Percentiles rank a stretch among this genome's conserved stretches.
These are phyloP conservation scores for Falco naumanni DNA, from an alignment of 2,797 vertebrate genomes.

Conservation along the genomic window DNA sequence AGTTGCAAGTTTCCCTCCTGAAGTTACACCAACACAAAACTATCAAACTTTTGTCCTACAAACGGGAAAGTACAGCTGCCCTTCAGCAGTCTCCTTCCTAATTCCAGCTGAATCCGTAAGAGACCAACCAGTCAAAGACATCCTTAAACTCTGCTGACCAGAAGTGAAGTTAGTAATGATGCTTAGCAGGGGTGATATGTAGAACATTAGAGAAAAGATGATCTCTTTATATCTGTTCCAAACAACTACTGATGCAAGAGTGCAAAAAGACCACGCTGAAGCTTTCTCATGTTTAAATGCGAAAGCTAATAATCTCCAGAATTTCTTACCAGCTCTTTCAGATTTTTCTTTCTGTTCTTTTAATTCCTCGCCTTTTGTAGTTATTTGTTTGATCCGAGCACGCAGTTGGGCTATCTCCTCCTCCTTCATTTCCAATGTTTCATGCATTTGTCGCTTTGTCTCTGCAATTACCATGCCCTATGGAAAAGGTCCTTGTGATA, in stretches of 20 bases:
- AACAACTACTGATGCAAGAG: background rate
- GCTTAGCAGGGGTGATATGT: background rate
- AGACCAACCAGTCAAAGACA: background rate
- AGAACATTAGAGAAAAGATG: background rate
- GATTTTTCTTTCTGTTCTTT: constrained; percentile 95
- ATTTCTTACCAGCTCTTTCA: constrained; percentile 90
- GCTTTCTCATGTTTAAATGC: background rate
- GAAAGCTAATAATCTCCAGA: constrained; percentile 12
- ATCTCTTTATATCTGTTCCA: background rate
- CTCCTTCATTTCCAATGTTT: constrained; percentile 96
- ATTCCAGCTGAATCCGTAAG: background rate
- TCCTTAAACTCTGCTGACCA: background rate
- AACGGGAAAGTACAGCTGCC: background rate
- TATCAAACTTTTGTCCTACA: background rate
- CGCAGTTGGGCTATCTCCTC: constrained; percentile 92
- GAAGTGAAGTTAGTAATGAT: background rate
- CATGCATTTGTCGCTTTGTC: constrained; percentile 98
- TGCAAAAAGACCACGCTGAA: background rate
- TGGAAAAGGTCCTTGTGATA: constrained; percentile 50
- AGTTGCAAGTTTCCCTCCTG: background rate
- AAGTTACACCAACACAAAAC: background rate
- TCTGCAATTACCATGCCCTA: constrained; percentile 99
- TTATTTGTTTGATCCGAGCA: constrained; percentile 84
- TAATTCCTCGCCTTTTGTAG: constrained; percentile 86
- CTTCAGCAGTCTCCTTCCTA: background rate